These are phyloP conservation scores for Pseudopleuronectes americanus DNA, from an alignment of 2,797 vertebrate species.

Conservation along the genomic window DNA sequence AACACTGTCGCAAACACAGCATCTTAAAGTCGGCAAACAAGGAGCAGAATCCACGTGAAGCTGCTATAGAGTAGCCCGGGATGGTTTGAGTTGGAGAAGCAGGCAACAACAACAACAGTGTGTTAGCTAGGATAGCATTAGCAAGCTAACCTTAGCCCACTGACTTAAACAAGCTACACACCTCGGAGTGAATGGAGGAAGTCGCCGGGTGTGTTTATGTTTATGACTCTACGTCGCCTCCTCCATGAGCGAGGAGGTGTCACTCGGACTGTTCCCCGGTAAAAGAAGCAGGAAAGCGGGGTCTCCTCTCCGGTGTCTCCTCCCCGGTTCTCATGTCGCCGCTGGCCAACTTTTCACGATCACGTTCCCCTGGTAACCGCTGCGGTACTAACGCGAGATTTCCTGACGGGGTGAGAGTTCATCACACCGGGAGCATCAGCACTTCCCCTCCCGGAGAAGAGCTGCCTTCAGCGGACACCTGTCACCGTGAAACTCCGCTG, in stretches of 20 bases:
- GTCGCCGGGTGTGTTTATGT: background rate
- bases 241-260: background rate
- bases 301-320: background rate
- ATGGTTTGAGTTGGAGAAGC: background rate
- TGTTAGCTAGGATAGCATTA: constrained; percentile 49
- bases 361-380: constrained; percentile 82
- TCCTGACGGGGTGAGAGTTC: constrained; percentile 1
- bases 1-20: background rate
- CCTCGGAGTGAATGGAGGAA: constrained; percentile 25
- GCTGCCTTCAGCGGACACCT: background rate
- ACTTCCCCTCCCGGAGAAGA: too few relatives aligned
- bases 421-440: background rate
- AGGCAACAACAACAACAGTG: constrained; percentile 29
- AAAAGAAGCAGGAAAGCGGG: background rate
- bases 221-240: constrained; percentile 16
- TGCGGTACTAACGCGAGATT: constrained; percentile 78
- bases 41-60: background rate
- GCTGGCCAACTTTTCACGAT: constrained; percentile 64
- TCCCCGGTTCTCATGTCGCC: constrained; percentile 32
- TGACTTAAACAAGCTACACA: constrained; percentile 18
- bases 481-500: too few relatives aligned
- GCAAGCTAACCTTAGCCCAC: constrained; percentile 48
- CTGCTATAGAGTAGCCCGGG: rapidly evolving
- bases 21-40: background rate
- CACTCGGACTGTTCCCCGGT: background rate